Evolutionary conservation across 2,797 vertebrate genomes (phyloP).

Genomic region (Adrianichthys oophorus): DNA sequence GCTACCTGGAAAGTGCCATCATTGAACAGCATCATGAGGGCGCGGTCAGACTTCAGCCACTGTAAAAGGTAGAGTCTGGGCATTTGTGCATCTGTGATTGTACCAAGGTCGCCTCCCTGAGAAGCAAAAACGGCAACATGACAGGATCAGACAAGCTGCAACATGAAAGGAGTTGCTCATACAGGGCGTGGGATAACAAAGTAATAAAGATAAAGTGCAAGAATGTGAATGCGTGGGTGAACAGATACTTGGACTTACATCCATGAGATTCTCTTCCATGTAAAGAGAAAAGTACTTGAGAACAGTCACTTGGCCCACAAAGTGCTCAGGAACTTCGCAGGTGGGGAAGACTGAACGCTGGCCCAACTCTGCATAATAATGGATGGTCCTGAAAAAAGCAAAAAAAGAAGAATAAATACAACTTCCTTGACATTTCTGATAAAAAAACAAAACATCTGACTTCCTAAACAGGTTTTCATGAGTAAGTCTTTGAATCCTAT

Average conservation of each 20-base stretch:
- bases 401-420: constrained; percentile 4
- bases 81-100: constrained; percentile 85
- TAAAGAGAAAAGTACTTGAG: constrained; percentile 98
- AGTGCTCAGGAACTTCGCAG: constrained; percentile 91
- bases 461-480: not conserved
- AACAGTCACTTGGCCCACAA: constrained; percentile 95
- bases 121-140: constrained; percentile 30
- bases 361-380: constrained; percentile 94
- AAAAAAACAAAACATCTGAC: not conserved
- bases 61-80: constrained; percentile 94
- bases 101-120: constrained; percentile 92
- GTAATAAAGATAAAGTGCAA: constrained; percentile 7
- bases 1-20: constrained; percentile 98
- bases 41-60: constrained; percentile 98
- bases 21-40: constrained; percentile 98
- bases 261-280: constrained; percentile 99
- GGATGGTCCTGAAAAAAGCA: constrained; percentile 84
- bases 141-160: constrained; percentile 41
- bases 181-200: constrained; percentile 28
- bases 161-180: constrained; percentile 32
- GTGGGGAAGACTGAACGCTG: constrained; percentile 91
- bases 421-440: not conserved
- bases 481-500: not conserved
- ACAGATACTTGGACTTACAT: constrained; percentile 83
- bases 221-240: constrained; percentile 1